These are phyloP conservation scores for Pomatostomus ruficeps DNA, from an alignment of 2,113 vertebrate species.

Conservation along the genomic window DNA sequence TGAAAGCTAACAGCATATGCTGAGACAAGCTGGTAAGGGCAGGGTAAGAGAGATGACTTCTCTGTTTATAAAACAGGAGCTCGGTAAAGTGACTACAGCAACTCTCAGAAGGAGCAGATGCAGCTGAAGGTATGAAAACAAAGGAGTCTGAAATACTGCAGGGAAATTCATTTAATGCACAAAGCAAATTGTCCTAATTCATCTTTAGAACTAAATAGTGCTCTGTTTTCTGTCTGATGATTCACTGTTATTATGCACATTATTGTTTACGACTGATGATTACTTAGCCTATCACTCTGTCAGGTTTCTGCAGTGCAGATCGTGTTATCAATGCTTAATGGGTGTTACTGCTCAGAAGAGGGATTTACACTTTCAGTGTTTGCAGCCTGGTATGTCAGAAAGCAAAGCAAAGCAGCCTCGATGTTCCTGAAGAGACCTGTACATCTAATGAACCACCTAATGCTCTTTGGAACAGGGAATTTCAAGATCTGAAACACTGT, in stretches of 20 bases:
- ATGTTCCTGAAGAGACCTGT: not conserved
- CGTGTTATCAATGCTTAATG: not conserved
- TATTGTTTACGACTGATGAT: not conserved
- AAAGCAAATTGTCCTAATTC: not conserved
- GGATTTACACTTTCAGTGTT: not conserved
- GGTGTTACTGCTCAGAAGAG: not conserved
- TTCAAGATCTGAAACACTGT: not conserved
- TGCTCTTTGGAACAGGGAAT: not conserved
- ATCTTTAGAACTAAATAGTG: not conserved
- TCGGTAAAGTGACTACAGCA: slow-evolving; percentile 32
- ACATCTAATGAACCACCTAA: not conserved
- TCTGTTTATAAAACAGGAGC: slow-evolving; percentile 58
- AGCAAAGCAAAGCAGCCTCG: not conserved
- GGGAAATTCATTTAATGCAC: not conserved
- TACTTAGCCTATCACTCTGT: not conserved
- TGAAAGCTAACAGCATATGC: slow-evolving; percentile 56
- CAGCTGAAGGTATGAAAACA: slow-evolving; percentile 21
- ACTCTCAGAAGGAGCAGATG: not conserved
- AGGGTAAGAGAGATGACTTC: slow-evolving; percentile 51
- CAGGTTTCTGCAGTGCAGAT: not conserved
- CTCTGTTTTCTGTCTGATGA: not conserved
- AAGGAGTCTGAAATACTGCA: not conserved
- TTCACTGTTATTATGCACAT: not conserved
- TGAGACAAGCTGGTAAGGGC: slow-evolving; percentile 57
- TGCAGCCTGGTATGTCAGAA: not conserved